These are phyloP conservation scores for Campoletis raptor DNA, from an alignment of 2,888 invertebrate species.

Conservation along the genomic window DNA sequence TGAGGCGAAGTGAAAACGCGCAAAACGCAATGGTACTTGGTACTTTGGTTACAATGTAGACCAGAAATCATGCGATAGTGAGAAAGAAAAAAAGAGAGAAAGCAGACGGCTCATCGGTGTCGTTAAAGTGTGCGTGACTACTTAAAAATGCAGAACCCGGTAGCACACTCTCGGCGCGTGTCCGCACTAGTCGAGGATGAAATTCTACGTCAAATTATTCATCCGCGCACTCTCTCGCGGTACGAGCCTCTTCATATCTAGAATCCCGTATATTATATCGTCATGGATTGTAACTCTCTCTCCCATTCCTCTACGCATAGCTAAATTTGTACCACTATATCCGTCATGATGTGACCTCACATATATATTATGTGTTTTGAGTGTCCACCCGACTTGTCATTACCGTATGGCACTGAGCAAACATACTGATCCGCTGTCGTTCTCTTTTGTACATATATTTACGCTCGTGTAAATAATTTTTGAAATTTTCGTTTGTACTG, in stretches of 20 bases:
- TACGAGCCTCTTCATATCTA: slow-evolving; percentile 42
- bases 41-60: slow-evolving; percentile 54
- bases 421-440: slow-evolving; percentile 41
- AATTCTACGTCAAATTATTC: slow-evolving; percentile 70
- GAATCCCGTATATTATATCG: slow-evolving; percentile 41
- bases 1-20: slow-evolving; percentile 22
- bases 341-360: slow-evolving; percentile 44
- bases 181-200: slow-evolving; percentile 67
- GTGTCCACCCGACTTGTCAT: slow-evolving; percentile 62
- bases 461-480: slow-evolving; percentile 10
- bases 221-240: slow-evolving; percentile 45
- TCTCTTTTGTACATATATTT: slow-evolving; percentile 34
- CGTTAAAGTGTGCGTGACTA: slow-evolving; percentile 65
- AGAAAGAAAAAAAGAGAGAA: slow-evolving; percentile 11
- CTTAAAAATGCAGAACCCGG: slow-evolving; percentile 68
- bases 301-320: slow-evolving; percentile 18
- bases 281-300: slow-evolving; percentile 45
- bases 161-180: slow-evolving; percentile 66
- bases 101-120: slow-evolving; percentile 34
- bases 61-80: slow-evolving; percentile 41
- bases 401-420: slow-evolving; percentile 59
- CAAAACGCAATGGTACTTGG: slow-evolving; percentile 54
- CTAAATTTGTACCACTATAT: slow-evolving; percentile 56
- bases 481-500: background rate
- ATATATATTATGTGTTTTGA: slow-evolving; percentile 46